Evolutionary conservation across 2,888 invertebrate genomes (phyloP), one percentile per base, ranked within the genome.

Genomic region (Phymatocera aterrima): DNA sequence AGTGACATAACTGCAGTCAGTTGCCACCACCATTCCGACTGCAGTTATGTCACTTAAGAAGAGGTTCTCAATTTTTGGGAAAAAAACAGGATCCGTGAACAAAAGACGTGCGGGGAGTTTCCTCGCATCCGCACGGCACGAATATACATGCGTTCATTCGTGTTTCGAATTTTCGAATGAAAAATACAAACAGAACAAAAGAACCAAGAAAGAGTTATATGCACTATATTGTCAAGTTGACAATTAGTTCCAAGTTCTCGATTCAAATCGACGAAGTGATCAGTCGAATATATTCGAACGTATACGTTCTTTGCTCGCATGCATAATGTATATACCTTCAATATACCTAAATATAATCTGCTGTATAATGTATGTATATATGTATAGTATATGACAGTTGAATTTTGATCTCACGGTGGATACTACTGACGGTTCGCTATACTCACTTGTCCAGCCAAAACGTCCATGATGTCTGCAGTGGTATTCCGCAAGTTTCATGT

Each of bases 401-500:
- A 31, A 72, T 51, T 21, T 43, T 12, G n/a, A 43, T 68, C 34
- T 28, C 12, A 61, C 28, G 31, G 8, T 61, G 28, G 8, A 61
- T n/a, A n/a, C n/a, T n/a, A n/a, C n/a, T n/a, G n/a, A n/a, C n/a
- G 18, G 24, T n/a, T 37, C 18, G 51, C 12, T 60, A n/a, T n/a
- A 83, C 90, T 87, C 89, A 93, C 93, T 92, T 93, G 87, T 93
- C 93, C 57, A 93, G 89, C 92, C 93, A 93, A 84, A 93, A 93
- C 48, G 93, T 93, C 93, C 93, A 93, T 5, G 92, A 88, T 0
- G 93, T 92, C 84, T 93, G 91, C 24, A 93, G 88, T 2, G 93
- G 93, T 24, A 92, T 91, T 68, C 88, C 89, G 65, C 83, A 81
- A 0, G 81, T 83, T 54, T 90, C 88, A 78, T 90, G 86, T 40